These are phyloP conservation scores for Ceratothoa steindachneri DNA, from an alignment of 2,888 invertebrate species.

Conservation along the genomic window DNA sequence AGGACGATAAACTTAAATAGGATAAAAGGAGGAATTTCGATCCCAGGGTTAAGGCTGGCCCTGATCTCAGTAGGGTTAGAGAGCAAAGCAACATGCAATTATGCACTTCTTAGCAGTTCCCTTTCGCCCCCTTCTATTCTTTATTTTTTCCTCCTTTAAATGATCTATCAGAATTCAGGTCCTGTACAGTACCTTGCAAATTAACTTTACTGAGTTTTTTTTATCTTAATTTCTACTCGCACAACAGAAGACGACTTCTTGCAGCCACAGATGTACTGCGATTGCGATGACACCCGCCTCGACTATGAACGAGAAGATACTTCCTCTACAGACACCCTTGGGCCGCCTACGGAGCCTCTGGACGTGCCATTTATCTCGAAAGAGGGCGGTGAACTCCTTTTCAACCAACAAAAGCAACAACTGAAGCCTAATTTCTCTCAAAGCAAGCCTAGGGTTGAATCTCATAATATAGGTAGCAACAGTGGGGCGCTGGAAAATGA, in stretches of 20 bases:
- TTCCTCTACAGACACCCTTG: slow-evolving; percentile 36
- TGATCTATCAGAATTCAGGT: no score
- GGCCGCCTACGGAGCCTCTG: slow-evolving; percentile 9
- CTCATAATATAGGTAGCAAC: background rate
- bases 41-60: no score
- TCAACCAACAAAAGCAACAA: background rate
- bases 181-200: no score
- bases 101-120: no score
- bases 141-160: no score
- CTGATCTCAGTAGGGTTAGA: no score
- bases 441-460: background rate
- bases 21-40: no score
- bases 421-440: background rate
- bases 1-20: no score
- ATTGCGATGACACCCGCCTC: background rate
- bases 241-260: slow-evolving; percentile 1
- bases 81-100: no score
- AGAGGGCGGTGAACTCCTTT: background rate
- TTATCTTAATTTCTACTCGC: no score
- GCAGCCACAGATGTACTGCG: background rate
- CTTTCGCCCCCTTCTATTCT: no score
- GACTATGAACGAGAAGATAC: slow-evolving; percentile 18
- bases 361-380: background rate
- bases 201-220: no score
- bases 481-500: background rate